Percentiles rank a stretch among this genome's conserved stretches.
Evolutionary conservation across 2,113 vertebrate genomes (phyloP).

Genomic region (Solenodon paradoxus): DNA sequence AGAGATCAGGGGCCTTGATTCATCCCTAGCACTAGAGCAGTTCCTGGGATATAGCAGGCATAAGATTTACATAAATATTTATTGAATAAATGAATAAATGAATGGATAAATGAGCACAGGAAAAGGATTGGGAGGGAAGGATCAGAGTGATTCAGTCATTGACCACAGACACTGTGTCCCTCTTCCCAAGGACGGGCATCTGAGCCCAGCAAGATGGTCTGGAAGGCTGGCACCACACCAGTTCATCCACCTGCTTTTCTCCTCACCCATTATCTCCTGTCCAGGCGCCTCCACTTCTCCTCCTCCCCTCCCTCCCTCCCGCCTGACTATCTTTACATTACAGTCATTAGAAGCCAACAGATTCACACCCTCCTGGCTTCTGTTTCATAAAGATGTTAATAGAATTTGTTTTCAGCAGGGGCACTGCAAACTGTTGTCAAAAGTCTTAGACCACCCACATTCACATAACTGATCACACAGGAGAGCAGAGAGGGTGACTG

Average conservation of each 20-base stretch:
- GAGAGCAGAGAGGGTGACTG: not conserved
- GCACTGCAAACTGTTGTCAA: not conserved
- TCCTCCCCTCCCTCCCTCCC: no score
- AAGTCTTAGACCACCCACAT: conserved; percentile 2
- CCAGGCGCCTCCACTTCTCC: not conserved
- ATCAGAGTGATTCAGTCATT: not conserved
- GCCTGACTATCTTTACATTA: not conserved
- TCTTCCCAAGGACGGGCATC: not conserved
- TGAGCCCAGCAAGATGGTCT: not conserved
- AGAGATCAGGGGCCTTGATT: not conserved
- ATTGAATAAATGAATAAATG: conserved; percentile 33
- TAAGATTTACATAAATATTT: conserved; percentile 6
- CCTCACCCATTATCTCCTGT: not conserved
- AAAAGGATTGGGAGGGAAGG: not conserved
- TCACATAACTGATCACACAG: conserved; percentile 29
- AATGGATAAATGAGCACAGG: not conserved
- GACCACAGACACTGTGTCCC: not conserved
- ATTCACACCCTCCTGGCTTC: not conserved
- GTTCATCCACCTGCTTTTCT: not conserved
- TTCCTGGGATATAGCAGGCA: not conserved
- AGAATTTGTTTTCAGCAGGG: conserved; percentile 12
- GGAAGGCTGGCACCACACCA: not conserved
- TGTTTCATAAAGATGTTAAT: conserved; percentile 45
- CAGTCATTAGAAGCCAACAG: not conserved
- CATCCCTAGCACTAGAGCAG: not conserved